A percentile compares a stretch with the other conserved stretches of the same genome.
These are phyloP conservation scores for Nettapus auritus DNA, from an alignment of 2,113 vertebrate genomes.

Conservation along the genomic window DNA sequence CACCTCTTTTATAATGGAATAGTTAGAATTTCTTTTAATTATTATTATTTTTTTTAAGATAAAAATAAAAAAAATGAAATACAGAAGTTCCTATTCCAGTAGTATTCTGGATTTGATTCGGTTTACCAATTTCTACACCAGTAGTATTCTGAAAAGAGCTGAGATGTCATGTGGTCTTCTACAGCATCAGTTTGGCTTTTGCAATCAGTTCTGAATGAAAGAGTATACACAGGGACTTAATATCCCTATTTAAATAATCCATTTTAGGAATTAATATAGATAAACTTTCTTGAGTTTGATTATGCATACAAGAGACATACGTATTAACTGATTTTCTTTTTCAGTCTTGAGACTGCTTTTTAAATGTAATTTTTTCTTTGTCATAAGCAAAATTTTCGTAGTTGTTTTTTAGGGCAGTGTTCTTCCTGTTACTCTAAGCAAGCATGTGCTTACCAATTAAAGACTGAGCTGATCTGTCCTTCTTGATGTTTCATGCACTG, in stretches of 20 bases:
- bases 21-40: not conserved
- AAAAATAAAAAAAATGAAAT: not conserved
- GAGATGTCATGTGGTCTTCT: not conserved
- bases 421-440: not conserved
- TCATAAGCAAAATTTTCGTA: not conserved
- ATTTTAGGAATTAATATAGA: not conserved
- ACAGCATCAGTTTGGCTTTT: not conserved
- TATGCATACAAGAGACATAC: not conserved
- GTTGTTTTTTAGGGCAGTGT: not conserved
- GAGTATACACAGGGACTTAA: not conserved
- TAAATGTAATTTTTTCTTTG: not conserved
- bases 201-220: not conserved
- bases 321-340: not conserved
- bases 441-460: slow-evolving; percentile 4
- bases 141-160: not conserved
- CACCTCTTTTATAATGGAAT: not conserved
- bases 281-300: not conserved
- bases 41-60: not conserved
- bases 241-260: not conserved
- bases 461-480: not conserved
- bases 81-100: not conserved
- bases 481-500: not conserved
- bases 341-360: not conserved
- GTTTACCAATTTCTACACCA: not conserved
- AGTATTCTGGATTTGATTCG: not conserved